A percentile compares a stretch with the other conserved stretches of the same genome.
These are phyloP conservation scores for Zaprionus vittiger DNA, from an alignment of 1,140 invertebrate species.

Conservation along the genomic window DNA sequence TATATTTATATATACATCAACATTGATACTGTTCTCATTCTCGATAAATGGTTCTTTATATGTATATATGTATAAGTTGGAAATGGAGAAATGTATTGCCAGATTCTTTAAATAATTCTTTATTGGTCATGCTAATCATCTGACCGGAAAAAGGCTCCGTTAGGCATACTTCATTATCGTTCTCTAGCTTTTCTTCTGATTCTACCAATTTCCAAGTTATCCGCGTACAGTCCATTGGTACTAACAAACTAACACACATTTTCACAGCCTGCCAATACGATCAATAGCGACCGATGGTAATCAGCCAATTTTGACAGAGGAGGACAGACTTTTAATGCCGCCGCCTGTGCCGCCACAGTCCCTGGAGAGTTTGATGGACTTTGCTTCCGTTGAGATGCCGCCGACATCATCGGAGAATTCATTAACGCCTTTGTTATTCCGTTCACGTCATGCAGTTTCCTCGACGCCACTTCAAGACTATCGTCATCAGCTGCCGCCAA, in stretches of 20 bases:
- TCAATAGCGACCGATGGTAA: background rate
- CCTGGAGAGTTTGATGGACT: background rate
- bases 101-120: no score
- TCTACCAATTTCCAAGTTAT: background rate
- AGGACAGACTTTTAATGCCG: background rate
- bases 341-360: background rate
- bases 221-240: background rate
- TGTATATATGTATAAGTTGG: no score
- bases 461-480: conserved; percentile 46
- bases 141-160: background rate
- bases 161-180: background rate
- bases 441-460: conserved; percentile 1
- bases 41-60: no score
- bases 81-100: no score
- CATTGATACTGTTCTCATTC: no score
- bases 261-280: conserved; percentile 10
- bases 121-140: no score
- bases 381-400: background rate
- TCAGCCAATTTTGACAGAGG: conserved; percentile 3
- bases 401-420: background rate
- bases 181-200: background rate
- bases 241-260: conserved; percentile 1
- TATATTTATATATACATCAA: no score
- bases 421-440: background rate
- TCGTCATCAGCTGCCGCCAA: conserved; percentile 45